Percentiles rank a stretch among this genome's conserved stretches.
These are phyloP conservation scores for Saccostrea echinata DNA, from an alignment of 1,140 invertebrate species.

Conservation along the genomic window DNA sequence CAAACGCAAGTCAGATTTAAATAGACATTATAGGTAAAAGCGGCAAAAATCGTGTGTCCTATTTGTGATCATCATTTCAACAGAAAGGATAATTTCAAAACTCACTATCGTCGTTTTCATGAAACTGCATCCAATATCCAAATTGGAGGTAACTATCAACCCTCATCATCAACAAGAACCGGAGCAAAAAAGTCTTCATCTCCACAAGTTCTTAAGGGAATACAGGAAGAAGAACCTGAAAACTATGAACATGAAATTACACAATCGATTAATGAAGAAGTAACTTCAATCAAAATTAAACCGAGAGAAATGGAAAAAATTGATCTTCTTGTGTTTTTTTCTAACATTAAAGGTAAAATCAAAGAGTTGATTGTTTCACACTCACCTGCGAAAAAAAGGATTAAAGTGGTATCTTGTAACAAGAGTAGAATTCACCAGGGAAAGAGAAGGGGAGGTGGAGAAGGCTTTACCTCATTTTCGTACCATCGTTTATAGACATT, in stretches of 20 bases:
- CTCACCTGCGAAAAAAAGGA: neutral
- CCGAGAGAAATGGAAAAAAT: neutral
- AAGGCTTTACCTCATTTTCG: slow-evolving; percentile 35
- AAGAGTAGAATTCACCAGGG: slow-evolving; percentile 27
- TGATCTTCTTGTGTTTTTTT: slow-evolving; percentile 27
- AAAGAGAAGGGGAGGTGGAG: slow-evolving; percentile 26
- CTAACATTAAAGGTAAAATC: slow-evolving; percentile 15
- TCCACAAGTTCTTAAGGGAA: no score
- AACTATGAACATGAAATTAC: neutral
- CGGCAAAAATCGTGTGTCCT: neutral
- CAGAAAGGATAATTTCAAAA: slow-evolving; percentile 33
- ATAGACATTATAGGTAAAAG: slow-evolving; percentile 12
- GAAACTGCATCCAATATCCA: neutral
- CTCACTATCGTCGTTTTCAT: slow-evolving; percentile 13
- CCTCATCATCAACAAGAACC: no score
- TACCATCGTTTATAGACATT: slow-evolving; percentile 11
- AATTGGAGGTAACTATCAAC: neutral
- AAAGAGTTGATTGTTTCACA: neutral
- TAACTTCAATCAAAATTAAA: neutral
- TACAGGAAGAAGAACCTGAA: neutral
- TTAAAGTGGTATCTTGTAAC: slow-evolving; percentile 40
- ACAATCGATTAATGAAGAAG: slow-evolving; percentile 24
- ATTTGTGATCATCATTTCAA: slow-evolving; percentile 27
- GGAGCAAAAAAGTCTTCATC: no score
- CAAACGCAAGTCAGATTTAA: slow-evolving; percentile 30